Conservation (phyloP, 2,797 vertebrate genomes). For the Enteromius unitaeniatus region DNA sequence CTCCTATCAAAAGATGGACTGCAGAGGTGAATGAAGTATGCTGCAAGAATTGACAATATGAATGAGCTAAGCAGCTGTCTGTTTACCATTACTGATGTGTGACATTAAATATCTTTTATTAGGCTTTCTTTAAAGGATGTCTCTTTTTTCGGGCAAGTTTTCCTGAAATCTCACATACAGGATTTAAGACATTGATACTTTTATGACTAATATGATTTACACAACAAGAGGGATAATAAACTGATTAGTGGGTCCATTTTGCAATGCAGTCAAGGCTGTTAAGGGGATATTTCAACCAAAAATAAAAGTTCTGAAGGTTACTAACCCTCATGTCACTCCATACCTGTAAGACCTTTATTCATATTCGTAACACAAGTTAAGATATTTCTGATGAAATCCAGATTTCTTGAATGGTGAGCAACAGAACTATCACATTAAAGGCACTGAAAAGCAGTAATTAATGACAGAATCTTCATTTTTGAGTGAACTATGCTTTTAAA, state of each 20-base stretch:
- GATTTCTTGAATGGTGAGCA: not conserved
- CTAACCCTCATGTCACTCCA: too few species aligned
- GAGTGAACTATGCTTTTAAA: not conserved
- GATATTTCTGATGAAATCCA: not conserved
- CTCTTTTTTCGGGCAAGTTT: constrained; percentile 50
- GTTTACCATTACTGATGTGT: not conserved
- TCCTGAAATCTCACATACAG: constrained; percentile 67
- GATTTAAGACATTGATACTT: constrained; percentile 71
- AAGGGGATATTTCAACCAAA: not conserved
- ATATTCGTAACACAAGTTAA: not conserved
- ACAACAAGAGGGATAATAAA: constrained; percentile 72
- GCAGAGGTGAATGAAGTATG: not conserved
- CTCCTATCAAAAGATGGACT: constrained; percentile 25
- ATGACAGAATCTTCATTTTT: not conserved
- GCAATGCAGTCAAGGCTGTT: not conserved
- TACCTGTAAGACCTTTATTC: not conserved
- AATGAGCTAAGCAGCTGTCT: not conserved
- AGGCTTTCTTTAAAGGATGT: constrained; percentile 22
- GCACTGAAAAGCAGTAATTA: too few species aligned
- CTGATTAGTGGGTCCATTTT: constrained; percentile 64
- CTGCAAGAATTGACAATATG: not conserved
- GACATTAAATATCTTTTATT: not conserved
- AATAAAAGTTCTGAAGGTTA: not conserved
- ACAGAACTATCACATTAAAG: not conserved
- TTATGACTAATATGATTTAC: constrained; percentile 70